A percentile compares a stretch with the other conserved stretches of the same genome.
Conservation (phyloP, 1,140 invertebrate genomes). For the Micrasema minimum region DNA sequence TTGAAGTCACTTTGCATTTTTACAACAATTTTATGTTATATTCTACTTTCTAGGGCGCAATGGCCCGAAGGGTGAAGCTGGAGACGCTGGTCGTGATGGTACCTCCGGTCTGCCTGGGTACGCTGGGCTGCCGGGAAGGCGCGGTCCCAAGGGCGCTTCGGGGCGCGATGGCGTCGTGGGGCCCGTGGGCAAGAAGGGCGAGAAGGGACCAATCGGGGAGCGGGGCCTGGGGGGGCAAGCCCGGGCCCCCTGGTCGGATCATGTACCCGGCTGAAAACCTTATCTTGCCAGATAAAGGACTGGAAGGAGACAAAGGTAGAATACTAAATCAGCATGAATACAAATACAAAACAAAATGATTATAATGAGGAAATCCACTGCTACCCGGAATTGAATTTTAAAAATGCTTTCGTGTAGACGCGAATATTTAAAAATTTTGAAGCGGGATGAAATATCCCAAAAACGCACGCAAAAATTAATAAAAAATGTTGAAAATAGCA, state of each 20-base stretch:
- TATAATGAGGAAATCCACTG: no score
- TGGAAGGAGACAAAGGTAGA: slow-evolving; percentile 58
- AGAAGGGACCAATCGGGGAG: slow-evolving; percentile 54
- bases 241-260: not conserved
- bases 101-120: slow-evolving; percentile 65
- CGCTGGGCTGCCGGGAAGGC: slow-evolving; percentile 68
- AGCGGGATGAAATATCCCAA: no score
- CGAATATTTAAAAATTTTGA: no score
- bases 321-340: no score
- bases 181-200: slow-evolving; percentile 19
- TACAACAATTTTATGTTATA: no score
- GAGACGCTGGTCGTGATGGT: slow-evolving; percentile 74
- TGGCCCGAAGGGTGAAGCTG: slow-evolving; percentile 72
- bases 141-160: slow-evolving; percentile 69
- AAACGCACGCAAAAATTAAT: no score
- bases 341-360: no score
- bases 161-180: slow-evolving; percentile 65
- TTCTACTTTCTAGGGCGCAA: slow-evolving; percentile 58
- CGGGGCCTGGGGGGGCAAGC: not conserved
- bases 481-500: no score
- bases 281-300: slow-evolving; percentile 57
- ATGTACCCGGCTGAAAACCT: not conserved
- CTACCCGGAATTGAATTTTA: no score
- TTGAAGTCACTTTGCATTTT: no score
- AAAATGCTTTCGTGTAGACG: no score